These are phyloP conservation scores for Patella vulgata DNA, from an alignment of 1,140 invertebrate genomes.

Conservation along the genomic window DNA sequence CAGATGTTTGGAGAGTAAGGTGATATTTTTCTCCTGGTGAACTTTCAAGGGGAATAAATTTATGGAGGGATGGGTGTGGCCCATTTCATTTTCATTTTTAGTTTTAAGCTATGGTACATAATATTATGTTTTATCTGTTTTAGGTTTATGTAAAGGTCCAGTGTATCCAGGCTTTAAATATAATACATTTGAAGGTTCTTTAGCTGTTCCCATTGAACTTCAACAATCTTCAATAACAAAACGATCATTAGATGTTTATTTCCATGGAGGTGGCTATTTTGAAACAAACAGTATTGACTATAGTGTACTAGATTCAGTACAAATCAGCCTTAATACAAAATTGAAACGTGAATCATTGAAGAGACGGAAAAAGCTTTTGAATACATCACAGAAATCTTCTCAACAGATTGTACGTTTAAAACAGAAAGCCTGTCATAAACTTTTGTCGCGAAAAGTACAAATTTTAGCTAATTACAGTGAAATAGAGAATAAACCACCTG, in stretches of 20 bases:
- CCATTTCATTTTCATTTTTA: neutral
- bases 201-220: constrained; percentile 29
- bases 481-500: constrained; percentile 24
- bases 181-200: constrained; percentile 38
- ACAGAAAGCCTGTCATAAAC: neutral
- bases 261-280: constrained; percentile 52
- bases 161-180: constrained; percentile 46
- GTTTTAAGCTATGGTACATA: neutral
- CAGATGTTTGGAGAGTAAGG: neutral
- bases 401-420: neutral
- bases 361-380: constrained; percentile 5
- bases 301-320: too few species aligned
- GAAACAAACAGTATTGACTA: too few species aligned
- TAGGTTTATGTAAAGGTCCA: constrained; percentile 50
- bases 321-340: neutral
- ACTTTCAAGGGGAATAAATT: neutral
- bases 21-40: neutral
- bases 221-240: neutral
- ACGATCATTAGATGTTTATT: constrained; percentile 26
- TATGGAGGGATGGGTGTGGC: neutral
- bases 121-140: constrained; percentile 11
- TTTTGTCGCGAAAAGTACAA: constrained; percentile 2
- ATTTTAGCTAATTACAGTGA: constrained; percentile 22
- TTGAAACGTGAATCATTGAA: neutral
- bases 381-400: neutral